These are phyloP conservation scores for Microtus richardsoni DNA, from an alignment of 2,113 vertebrate genomes.

Conservation along the genomic window DNA sequence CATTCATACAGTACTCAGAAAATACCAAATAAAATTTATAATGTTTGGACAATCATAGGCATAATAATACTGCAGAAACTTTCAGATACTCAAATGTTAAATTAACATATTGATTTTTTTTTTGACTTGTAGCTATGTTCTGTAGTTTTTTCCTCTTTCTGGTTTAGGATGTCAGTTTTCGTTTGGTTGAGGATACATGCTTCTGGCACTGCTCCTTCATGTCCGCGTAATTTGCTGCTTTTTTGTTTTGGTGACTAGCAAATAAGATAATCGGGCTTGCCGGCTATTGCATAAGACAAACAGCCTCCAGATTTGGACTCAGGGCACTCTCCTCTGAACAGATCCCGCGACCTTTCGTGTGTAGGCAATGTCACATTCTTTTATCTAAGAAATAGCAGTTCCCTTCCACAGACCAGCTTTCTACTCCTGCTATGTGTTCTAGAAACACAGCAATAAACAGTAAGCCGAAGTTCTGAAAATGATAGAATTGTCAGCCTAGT, in stretches of 20 bases:
- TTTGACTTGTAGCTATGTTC: slow-evolving; percentile 5
- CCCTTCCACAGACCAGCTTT: neutral
- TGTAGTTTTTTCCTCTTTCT: slow-evolving; percentile 5
- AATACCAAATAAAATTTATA: neutral
- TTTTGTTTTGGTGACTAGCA: slow-evolving; percentile 68
- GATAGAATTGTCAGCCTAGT: neutral
- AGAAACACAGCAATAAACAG: slow-evolving; percentile 27
- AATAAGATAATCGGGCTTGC: slow-evolving; percentile 54
- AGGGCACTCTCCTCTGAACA: slow-evolving; percentile 19
- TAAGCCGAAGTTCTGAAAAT: neutral
- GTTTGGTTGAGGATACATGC: slow-evolving; percentile 32
- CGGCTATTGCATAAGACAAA: slow-evolving; percentile 51
- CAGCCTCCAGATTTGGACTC: slow-evolving; percentile 28
- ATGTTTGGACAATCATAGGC: neutral
- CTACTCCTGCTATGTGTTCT: slow-evolving; percentile 3
- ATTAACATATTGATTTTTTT: neutral
- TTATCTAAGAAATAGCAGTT: slow-evolving; percentile 60
- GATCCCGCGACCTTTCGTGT: slow-evolving; percentile 46
- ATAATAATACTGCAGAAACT: neutral
- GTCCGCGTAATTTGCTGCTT: slow-evolving; percentile 36
- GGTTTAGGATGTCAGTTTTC: slow-evolving; percentile 37
- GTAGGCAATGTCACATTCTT: slow-evolving; percentile 36
- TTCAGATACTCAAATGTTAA: slow-evolving; percentile 31
- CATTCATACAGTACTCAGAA: slow-evolving; percentile 34
- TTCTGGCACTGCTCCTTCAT: slow-evolving; percentile 4